These are phyloP conservation scores for Trachelus stipa DNA, from an alignment of 2,888 invertebrate species.

Conservation along the genomic window DNA sequence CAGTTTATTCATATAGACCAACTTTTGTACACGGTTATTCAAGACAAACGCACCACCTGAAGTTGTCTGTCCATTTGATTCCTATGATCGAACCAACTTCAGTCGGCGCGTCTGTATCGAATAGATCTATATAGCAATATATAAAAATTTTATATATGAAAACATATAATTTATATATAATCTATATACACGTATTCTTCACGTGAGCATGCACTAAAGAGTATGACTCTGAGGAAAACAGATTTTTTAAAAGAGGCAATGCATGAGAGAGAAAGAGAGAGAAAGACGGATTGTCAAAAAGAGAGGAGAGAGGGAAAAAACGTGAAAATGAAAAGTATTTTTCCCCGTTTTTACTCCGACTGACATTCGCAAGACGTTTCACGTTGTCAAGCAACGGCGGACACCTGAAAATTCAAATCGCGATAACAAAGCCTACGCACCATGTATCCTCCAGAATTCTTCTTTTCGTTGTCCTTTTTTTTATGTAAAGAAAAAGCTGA, in stretches of 20 bases:
- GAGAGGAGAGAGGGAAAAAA: neutral
- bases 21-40: neutral
- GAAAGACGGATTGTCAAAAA: neutral
- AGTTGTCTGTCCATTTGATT: neutral
- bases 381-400: neutral
- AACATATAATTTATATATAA: neutral
- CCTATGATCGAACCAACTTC: neutral
- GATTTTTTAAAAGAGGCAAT: neutral
- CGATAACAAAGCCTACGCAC: neutral
- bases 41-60: neutral
- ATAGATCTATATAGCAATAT: neutral
- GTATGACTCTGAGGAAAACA: neutral
- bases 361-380: neutral
- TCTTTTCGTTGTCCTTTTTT: neutral
- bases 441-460: neutral
- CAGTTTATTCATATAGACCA: neutral
- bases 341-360: neutral
- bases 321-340: neutral
- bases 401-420: neutral
- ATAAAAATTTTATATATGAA: neutral
- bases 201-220: neutral
- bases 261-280: neutral
- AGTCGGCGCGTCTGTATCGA: neutral
- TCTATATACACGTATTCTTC: neutral
- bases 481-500: neutral